These are phyloP conservation scores for Campoletis sonorensis DNA, from an alignment of 1,140 invertebrate species.

Conservation along the genomic window DNA sequence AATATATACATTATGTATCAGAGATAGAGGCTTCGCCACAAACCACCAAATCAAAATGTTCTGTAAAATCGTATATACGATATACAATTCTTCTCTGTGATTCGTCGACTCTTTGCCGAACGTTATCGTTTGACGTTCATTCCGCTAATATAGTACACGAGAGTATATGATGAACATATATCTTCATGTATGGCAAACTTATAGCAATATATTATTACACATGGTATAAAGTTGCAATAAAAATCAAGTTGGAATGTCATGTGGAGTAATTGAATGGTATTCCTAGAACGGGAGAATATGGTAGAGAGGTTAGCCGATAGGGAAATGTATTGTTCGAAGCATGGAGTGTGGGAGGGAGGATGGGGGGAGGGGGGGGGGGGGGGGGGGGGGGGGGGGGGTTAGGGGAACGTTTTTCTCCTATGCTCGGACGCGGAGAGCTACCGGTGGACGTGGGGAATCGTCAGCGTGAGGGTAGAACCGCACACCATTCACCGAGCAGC, in stretches of 20 bases:
- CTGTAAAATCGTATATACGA: neutral
- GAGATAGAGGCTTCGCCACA: neutral
- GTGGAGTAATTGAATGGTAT: constrained; percentile 36
- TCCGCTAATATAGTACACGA: neutral
- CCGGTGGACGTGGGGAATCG: constrained; percentile 25
- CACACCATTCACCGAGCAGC: constrained; percentile 34
- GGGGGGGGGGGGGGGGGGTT: neutral
- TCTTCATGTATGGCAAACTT: neutral
- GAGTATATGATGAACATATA: neutral
- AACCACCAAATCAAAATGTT: neutral
- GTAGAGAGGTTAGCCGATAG: constrained; percentile 15
- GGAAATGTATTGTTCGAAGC: constrained; percentile 31
- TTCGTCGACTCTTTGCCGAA: neutral
- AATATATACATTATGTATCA: neutral
- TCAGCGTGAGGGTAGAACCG: constrained; percentile 22
- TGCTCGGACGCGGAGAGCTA: neutral
- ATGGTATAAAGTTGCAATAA: constrained; percentile 29
- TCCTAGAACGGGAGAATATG: constrained; percentile 32
- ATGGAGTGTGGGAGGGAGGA: neutral
- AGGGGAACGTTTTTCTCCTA: constrained; percentile 11
- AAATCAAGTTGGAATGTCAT: constrained; percentile 25
- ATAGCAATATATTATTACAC: neutral
- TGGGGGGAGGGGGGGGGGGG: neutral
- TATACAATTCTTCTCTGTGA: neutral
- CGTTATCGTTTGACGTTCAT: constrained; percentile 3